A percentile compares a stretch with the other conserved stretches of the same genome.
Conservation (phyloP, 2,888 invertebrate genomes). For the Anarsia innoxiella region DNA sequence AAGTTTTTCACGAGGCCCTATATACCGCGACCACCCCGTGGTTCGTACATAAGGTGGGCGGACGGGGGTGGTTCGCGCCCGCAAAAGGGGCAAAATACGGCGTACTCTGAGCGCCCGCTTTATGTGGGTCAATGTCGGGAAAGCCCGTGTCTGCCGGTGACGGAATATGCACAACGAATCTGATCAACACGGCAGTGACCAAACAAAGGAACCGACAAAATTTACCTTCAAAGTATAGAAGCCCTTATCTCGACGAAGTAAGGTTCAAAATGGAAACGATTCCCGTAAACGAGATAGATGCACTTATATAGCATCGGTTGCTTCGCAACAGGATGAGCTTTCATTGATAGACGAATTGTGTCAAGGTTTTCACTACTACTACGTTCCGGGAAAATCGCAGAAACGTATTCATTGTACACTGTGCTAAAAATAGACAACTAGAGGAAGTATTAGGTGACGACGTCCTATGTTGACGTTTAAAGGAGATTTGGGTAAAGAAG, state of each 20-base stretch:
- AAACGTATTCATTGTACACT: no score
- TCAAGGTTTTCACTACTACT: slow-evolving; percentile 14
- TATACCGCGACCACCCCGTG: slow-evolving; percentile 73
- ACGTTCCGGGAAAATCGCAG: no score
- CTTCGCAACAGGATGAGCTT: slow-evolving; percentile 19
- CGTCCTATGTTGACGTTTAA: no score
- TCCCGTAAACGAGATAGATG: slow-evolving; percentile 7
- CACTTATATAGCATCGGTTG: slow-evolving; percentile 16
- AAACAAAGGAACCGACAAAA: slow-evolving; percentile 55
- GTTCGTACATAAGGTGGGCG: slow-evolving; percentile 73
- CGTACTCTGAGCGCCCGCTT: slow-evolving; percentile 74
- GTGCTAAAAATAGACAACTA: no score
- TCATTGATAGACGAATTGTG: slow-evolving; percentile 16
- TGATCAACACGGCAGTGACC: slow-evolving; percentile 70
- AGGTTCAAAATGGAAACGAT: slow-evolving; percentile 34
- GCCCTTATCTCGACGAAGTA: slow-evolving; percentile 36
- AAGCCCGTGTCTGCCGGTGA: slow-evolving; percentile 76
- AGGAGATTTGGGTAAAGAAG: no score
- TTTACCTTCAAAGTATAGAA: slow-evolving; percentile 28
- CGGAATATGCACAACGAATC: slow-evolving; percentile 75
- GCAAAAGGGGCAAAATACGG: slow-evolving; percentile 77
- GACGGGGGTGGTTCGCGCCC: slow-evolving; percentile 70
- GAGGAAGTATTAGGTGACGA: no score
- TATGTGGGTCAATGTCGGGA: slow-evolving; percentile 77
- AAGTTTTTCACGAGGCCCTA: slow-evolving; percentile 75